A percentile compares a stretch with the other conserved stretches of the same genome.
phyloP scores from a whole-genome alignment of 1,140 invertebrate genomes.

The Drosophila simulans region DNA sequence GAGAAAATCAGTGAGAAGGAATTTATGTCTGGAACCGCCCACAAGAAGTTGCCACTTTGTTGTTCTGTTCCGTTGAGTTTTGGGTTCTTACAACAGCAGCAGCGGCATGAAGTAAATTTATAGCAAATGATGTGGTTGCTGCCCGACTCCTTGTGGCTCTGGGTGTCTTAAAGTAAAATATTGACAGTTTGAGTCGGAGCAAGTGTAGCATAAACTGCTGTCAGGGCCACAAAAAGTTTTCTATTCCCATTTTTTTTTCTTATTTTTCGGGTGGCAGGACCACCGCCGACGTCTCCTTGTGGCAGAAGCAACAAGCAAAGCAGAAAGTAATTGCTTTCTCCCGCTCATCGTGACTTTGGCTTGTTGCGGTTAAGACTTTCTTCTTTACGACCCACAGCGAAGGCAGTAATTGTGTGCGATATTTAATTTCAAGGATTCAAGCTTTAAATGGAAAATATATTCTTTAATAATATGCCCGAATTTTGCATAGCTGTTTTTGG shows the following conservation, averaged over 20 bases:
- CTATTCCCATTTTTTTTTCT: constrained; percentile 22
- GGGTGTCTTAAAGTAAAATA: constrained; percentile 77
- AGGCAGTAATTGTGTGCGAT: constrained; percentile 46
- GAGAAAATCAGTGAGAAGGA: constrained; percentile 19
- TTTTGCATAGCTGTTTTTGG: constrained; percentile 8
- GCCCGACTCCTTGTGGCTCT: constrained; percentile 25
- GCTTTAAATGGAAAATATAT: background rate
- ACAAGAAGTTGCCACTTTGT: constrained; percentile 33
- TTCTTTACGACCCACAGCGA: constrained; percentile 29
- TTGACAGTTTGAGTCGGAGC: constrained; percentile 74
- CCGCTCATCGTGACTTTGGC: constrained; percentile 59
- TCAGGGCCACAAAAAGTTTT: constrained; percentile 66
- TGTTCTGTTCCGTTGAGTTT: constrained; percentile 43
- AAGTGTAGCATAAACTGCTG: constrained; percentile 76
- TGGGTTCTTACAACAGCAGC: constrained; percentile 42
- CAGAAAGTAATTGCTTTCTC: constrained; percentile 79
- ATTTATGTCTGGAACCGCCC: constrained; percentile 36
- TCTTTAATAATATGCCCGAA: too few relatives aligned
- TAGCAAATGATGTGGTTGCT: constrained; percentile 72
- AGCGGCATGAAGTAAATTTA: constrained; percentile 65
- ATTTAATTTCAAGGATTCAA: constrained; percentile 57
- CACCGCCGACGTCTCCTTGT: constrained; percentile 12
- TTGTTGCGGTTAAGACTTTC: constrained; percentile 29
- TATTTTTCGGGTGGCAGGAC: constrained; percentile 3
- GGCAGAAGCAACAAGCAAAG: constrained; percentile 71